These are phyloP conservation scores for Motacilla alba DNA, from an alignment of 2,113 vertebrate species.

Conservation along the genomic window DNA sequence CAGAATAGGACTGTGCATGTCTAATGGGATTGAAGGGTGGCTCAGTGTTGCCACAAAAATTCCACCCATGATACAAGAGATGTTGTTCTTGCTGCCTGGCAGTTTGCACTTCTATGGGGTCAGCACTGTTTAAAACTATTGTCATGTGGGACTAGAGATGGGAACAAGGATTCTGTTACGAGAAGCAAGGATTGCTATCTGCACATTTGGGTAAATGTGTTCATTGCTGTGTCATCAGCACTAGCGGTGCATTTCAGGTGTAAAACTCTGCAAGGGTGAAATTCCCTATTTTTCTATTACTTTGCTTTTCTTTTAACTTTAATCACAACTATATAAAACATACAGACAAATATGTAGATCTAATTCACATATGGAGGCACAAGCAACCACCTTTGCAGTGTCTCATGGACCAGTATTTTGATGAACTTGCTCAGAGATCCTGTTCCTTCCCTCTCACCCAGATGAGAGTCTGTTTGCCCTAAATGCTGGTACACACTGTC, in stretches of 20 bases:
- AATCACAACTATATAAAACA: background rate
- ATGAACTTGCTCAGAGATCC: background rate
- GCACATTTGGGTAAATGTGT: background rate
- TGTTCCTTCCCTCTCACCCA: background rate
- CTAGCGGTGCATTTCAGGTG: background rate
- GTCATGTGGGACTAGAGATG: background rate
- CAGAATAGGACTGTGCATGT: background rate
- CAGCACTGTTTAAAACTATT: background rate
- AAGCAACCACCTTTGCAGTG: background rate
- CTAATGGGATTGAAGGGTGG: background rate
- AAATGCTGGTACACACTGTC: background rate
- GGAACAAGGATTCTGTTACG: background rate
- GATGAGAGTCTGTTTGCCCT: background rate
- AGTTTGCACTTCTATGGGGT: background rate
- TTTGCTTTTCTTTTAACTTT: background rate
- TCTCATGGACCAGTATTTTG: background rate
- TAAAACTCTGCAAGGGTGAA: background rate
- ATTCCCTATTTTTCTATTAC: background rate
- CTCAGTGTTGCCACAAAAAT: background rate
- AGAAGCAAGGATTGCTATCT: background rate
- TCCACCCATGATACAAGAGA: background rate
- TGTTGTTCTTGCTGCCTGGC: background rate
- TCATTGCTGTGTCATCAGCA: background rate
- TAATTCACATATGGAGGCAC: background rate
- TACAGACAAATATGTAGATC: background rate